phyloP scores from a whole-genome alignment of 2,113 vertebrate species.

The Oryzias curvinotus region DNA sequence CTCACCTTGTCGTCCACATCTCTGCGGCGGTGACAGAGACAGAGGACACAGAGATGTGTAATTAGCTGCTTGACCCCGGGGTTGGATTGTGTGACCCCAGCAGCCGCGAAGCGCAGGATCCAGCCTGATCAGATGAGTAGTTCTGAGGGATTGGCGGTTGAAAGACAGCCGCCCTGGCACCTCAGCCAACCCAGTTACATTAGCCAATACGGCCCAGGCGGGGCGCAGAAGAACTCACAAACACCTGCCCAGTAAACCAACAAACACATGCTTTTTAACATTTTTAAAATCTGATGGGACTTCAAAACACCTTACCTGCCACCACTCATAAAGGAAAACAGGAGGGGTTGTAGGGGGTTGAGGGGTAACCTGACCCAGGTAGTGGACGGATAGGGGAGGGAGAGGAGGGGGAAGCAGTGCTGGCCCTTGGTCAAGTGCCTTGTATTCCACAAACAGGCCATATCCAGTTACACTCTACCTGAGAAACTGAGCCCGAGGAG shows the following conservation, averaged over 20 bases:
- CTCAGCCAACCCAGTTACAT: slow-evolving; percentile 84
- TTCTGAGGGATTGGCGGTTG: slow-evolving; percentile 83
- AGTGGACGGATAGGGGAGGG: slow-evolving; percentile 51
- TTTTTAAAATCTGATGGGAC: slow-evolving; percentile 28
- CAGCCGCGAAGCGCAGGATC: slow-evolving; percentile 77
- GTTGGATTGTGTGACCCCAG: slow-evolving; percentile 70
- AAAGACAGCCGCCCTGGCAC: slow-evolving; percentile 79
- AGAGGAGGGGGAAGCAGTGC: slow-evolving; percentile 85
- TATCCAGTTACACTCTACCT: slow-evolving; percentile 85
- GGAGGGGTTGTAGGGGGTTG: slow-evolving; percentile 15
- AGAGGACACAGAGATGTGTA: slow-evolving; percentile 57
- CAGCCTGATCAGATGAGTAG: slow-evolving; percentile 82
- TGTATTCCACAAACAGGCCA: slow-evolving; percentile 85
- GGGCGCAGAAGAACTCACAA: slow-evolving; percentile 46
- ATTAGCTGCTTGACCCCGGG: slow-evolving; percentile 66
- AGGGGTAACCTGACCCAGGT: slow-evolving; percentile 65
- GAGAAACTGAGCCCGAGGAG: slow-evolving; percentile 74
- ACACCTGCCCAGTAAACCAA: slow-evolving; percentile 47
- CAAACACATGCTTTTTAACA: slow-evolving; percentile 43
- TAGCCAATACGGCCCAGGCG: slow-evolving; percentile 36
- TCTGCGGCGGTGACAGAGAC: slow-evolving; percentile 51
- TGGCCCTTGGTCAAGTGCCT: slow-evolving; percentile 92
- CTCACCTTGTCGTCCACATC: slow-evolving; percentile 35
- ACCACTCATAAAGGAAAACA: slow-evolving; percentile 34
- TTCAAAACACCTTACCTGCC: slow-evolving; percentile 45